Conservation (phyloP, 2,797 vertebrate species). For the Tapirus indicus region DNA sequence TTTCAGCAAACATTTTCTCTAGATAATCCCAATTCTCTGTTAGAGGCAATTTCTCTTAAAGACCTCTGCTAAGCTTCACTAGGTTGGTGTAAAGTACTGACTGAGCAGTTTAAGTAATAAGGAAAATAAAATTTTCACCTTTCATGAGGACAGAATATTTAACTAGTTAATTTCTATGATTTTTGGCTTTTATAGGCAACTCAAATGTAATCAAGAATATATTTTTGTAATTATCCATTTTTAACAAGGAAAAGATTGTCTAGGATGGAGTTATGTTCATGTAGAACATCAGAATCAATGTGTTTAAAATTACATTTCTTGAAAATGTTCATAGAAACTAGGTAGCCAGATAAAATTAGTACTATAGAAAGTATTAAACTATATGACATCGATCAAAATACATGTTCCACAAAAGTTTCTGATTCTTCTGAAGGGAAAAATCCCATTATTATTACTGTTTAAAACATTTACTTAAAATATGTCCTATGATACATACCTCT, state of each 20-base stretch:
- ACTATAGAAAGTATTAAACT: background rate
- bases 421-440: slow-evolving; percentile 42
- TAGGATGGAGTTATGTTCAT: background rate
- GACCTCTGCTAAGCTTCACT: background rate
- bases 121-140: background rate
- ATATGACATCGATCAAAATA: background rate
- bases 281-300: background rate
- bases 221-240: slow-evolving; percentile 29
- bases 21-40: background rate
- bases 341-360: slow-evolving; percentile 15
- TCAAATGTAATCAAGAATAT: slow-evolving; percentile 50
- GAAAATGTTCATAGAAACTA: background rate
- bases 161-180: slow-evolving; percentile 26
- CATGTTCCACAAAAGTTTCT: background rate
- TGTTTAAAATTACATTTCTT: background rate
- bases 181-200: background rate
- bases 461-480: slow-evolving; percentile 3
- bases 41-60: background rate
- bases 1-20: background rate
- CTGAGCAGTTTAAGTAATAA: background rate
- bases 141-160: background rate
- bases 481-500: background rate
- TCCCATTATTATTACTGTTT: background rate
- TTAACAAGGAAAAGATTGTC: slow-evolving; percentile 24
- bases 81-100: background rate